Evolutionary conservation across 1,140 invertebrate genomes (phyloP).

Genomic region (Drosophila dunni): DNA sequence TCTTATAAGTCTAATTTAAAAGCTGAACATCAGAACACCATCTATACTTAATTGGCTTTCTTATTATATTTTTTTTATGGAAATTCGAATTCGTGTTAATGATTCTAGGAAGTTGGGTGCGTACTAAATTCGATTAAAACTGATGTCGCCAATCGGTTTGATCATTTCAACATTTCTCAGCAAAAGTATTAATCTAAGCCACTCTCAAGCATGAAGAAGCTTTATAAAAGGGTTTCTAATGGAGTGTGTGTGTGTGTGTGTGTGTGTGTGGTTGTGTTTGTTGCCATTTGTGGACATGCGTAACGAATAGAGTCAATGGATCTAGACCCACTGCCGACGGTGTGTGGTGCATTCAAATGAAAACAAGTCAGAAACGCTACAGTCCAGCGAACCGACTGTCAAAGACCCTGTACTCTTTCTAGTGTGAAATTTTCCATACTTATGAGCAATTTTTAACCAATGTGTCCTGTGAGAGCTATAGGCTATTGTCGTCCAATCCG

Average conservation of each 20-base stretch:
- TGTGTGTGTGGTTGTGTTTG: slow-evolving; percentile 13
- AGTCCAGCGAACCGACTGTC: no score
- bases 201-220: slow-evolving; percentile 28
- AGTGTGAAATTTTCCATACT: no score
- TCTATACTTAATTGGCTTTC: neutral
- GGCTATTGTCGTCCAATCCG: no score
- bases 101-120: slow-evolving; percentile 43
- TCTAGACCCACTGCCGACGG: neutral
- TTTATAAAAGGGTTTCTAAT: slow-evolving; percentile 3
- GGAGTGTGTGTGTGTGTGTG: slow-evolving; percentile 7
- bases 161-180: slow-evolving; percentile 22
- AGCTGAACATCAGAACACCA: neutral
- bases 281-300: slow-evolving; percentile 50
- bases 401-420: no score
- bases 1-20: neutral
- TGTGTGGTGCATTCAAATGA: slow-evolving; percentile 42
- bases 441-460: no score
- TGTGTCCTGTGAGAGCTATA: no score
- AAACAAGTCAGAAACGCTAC: no score
- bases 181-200: slow-evolving; percentile 19
- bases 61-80: neutral
- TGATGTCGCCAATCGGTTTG: slow-evolving; percentile 24
- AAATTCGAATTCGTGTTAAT: slow-evolving; percentile 27
- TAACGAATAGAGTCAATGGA: slow-evolving; percentile 38
- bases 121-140: slow-evolving; percentile 46